A percentile compares a stretch with the other conserved stretches of the same genome.
Conservation (phyloP, 1,140 invertebrate genomes). For the Aradophagus sp. region DNA sequence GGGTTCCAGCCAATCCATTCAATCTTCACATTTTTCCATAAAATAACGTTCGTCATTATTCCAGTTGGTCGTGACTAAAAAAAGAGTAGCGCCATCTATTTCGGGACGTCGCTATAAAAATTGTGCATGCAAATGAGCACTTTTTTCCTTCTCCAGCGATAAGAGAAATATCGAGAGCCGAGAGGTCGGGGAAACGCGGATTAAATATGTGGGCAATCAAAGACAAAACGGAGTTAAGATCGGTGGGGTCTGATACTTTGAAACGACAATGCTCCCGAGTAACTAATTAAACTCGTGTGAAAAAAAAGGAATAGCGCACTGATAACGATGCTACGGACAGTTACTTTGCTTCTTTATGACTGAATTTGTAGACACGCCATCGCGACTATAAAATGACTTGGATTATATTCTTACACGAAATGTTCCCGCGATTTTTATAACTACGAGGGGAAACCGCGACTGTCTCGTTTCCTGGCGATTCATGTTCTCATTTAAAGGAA, state of each 20-base stretch:
- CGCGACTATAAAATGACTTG: constrained; percentile 32
- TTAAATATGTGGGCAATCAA: constrained; percentile 34
- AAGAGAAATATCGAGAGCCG: constrained; percentile 21
- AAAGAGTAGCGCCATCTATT: constrained; percentile 27
- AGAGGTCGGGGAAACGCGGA: not conserved
- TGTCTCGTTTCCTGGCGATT: not conserved
- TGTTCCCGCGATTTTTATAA: constrained; percentile 22
- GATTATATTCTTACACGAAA: constrained; percentile 40
- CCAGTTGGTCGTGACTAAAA: too few relatives aligned
- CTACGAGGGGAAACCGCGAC: not conserved
- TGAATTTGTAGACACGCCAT: constrained; percentile 43
- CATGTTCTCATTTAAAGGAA: not conserved
- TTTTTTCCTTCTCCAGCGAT: constrained; percentile 4
- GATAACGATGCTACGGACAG: constrained; percentile 44
- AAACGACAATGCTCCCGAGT: constrained; percentile 33
- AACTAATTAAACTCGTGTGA: constrained; percentile 49
- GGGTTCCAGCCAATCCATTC: constrained; percentile 28
- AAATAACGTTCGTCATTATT: constrained; percentile 38
- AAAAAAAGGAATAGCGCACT: constrained; percentile 34
- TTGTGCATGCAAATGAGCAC: constrained; percentile 22
- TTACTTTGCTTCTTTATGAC: constrained; percentile 35
- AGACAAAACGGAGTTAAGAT: constrained; percentile 34
- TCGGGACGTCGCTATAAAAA: constrained; percentile 18
- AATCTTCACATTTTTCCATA: constrained; percentile 43
- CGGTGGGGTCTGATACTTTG: constrained; percentile 18